phyloP scores from a whole-genome alignment of 2,113 vertebrate species.

The Delphinus delphis region DNA sequence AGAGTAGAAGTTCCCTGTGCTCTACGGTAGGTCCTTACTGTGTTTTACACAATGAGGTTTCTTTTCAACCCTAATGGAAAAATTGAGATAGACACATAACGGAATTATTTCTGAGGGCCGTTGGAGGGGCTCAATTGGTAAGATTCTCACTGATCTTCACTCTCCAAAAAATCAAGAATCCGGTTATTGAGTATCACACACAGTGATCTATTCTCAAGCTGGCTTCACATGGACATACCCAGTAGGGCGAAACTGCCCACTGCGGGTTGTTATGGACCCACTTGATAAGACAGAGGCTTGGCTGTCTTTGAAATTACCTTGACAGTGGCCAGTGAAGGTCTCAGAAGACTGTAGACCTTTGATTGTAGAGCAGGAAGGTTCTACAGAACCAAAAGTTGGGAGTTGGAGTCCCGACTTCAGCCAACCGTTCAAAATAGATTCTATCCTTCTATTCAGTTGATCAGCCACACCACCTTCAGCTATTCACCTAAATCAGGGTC shows the following conservation, averaged over 20 bases:
- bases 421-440: background rate
- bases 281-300: background rate
- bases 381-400: background rate
- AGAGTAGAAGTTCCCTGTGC: background rate
- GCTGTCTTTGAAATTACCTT: background rate
- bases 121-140: background rate
- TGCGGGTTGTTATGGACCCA: accelerated
- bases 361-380: accelerated
- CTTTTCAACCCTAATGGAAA: too few relatives aligned
- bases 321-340: background rate
- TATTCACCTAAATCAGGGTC: background rate
- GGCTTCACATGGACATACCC: accelerated
- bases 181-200: background rate
- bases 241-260: accelerated
- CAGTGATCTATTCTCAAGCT: accelerated
- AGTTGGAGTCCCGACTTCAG: background rate
- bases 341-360: background rate
- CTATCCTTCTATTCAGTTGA: background rate
- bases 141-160: background rate
- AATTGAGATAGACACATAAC: background rate
- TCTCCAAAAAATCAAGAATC: background rate
- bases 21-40: background rate
- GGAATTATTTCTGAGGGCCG: background rate
- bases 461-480: background rate
- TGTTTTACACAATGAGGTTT: background rate